Evolutionary conservation across 2,888 invertebrate species (phyloP).

Genomic region (Blastobasis lacticolella): DNA sequence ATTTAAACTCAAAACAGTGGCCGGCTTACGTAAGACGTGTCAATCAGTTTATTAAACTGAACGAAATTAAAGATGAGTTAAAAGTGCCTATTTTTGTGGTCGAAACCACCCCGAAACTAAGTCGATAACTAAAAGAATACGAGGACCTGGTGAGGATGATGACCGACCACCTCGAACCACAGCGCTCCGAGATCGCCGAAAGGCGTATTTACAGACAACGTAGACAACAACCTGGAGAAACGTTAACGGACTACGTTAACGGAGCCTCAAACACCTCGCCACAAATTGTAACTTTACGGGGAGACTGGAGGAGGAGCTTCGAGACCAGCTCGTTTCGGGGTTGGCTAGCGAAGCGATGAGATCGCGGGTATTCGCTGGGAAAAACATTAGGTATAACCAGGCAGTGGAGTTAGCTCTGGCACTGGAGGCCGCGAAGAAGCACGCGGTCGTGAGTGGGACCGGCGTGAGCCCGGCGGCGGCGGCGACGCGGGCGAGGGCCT

Average conservation of each 20-base stretch:
- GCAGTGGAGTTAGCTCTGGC: no score
- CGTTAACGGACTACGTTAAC: neutral
- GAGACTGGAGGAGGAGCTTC: no score
- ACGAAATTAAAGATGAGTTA: no score
- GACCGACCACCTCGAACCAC: no score
- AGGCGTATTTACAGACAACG: neutral
- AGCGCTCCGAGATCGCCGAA: neutral
- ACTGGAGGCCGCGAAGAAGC: neutral
- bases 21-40: slow-evolving; percentile 14
- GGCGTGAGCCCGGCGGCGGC: no score
- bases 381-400: no score
- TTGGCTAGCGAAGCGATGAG: no score
- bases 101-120: neutral
- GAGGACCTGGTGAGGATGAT: neutral
- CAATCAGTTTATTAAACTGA: slow-evolving; percentile 11
- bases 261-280: neutral
- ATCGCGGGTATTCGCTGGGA: no score
- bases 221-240: neutral
- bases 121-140: no score
- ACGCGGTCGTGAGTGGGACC: neutral
- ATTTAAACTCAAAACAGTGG: slow-evolving; percentile 14
- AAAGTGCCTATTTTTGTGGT: no score
- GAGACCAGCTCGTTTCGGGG: no score
- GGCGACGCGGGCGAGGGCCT: no score
- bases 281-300: neutral